phyloP scores from a whole-genome alignment of 2,113 vertebrate genomes.

The Sus scrofa region DNA sequence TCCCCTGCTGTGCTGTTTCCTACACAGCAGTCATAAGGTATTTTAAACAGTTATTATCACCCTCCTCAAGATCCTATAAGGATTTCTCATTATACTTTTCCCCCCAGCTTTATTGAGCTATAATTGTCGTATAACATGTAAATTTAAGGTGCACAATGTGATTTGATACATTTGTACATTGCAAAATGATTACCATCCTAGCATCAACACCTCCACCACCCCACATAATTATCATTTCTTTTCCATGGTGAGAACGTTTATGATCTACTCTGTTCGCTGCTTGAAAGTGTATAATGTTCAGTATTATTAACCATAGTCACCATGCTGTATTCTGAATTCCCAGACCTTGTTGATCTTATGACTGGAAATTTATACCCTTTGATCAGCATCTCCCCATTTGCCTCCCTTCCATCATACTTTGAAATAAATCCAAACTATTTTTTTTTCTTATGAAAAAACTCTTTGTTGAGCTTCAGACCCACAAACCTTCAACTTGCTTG shows the following conservation, averaged over 20 bases:
- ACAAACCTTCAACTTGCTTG: too few relatives aligned
- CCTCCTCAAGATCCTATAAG: background rate
- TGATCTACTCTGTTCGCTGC: background rate
- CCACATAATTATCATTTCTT: background rate
- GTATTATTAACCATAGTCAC: background rate
- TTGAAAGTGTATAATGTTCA: background rate
- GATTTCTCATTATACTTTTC: background rate
- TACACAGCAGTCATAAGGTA: background rate
- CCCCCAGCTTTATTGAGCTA: background rate
- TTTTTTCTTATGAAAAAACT: too few relatives aligned
- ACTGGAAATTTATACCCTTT: background rate
- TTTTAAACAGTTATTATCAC: background rate
- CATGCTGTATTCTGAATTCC: background rate
- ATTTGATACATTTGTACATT: background rate
- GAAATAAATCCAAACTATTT: background rate
- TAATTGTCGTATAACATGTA: background rate
- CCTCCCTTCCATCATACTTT: background rate
- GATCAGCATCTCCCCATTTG: background rate
- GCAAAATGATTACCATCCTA: background rate
- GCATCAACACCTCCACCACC: background rate
- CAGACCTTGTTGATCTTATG: background rate
- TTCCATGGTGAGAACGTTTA: background rate
- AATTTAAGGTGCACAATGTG: background rate
- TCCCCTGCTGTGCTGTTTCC: background rate
- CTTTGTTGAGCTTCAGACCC: too few relatives aligned